Evolutionary conservation across 2,797 vertebrate species (phyloP), one percentile per base, ranked within the genome.

Genomic region (Rhynchonycteris naso): DNA sequence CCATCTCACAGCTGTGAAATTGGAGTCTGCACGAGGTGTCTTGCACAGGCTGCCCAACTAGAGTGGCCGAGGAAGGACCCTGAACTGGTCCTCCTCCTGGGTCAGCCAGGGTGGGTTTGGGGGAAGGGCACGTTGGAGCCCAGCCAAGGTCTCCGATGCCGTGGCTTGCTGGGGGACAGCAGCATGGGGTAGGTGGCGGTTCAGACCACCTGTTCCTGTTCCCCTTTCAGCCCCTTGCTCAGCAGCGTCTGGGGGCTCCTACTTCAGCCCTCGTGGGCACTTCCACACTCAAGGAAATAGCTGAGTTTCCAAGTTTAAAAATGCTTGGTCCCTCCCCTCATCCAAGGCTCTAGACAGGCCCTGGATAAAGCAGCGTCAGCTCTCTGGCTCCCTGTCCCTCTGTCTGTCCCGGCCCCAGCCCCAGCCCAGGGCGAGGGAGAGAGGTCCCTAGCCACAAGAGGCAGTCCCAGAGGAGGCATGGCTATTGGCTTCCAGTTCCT

Each of bases 221-320:
- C 95, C 95, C 88, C 95, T 86, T 93, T 72, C 21, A 76, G 58
- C 69, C 75, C 79, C 92, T 96, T 80, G 61, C 86, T 95, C 95
- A 83, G 79, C 33, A n/a, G 92, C 79, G 43, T 52, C 66, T 26
- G 2, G 3, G 65, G 52, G 28, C 28, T n/a, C 65, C 88, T 18
- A 19, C 75, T 35, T 7, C 2, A 66, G 83, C 54, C 76, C 78
- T 59, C 69, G 52, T 1, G 0, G 30, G 38, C 54, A 28, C 66
- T 95, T 74, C 88, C 0, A 30, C 50, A 61, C 35, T 35, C 75
- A 19, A 80, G 92, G 93, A 86, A 87, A 38, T 43, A 81, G 91
- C 95, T 94, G 94, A 13, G 9, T 43, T 43, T 43, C 43, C 43
- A 4, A 43, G 87, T 15, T 90, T 12, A 18, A 3, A 21, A 38